Evolutionary conservation across 2,113 vertebrate species (phyloP).

Genomic region (Morone saxatilis): DNA sequence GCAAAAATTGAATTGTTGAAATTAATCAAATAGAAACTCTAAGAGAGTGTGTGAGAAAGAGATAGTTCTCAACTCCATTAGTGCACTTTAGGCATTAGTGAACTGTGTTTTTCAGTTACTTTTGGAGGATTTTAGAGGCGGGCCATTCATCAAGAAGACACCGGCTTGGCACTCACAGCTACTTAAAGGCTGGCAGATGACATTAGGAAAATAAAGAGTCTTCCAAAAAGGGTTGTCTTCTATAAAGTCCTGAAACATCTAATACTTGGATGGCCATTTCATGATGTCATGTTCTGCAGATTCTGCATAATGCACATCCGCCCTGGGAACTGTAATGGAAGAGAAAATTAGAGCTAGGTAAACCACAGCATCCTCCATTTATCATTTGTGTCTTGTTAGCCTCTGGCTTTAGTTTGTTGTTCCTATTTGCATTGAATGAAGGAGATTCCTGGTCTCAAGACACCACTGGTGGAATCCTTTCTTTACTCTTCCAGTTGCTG

Average conservation of each 20-base stretch:
- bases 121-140: constrained; percentile 65
- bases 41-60: constrained; percentile 48
- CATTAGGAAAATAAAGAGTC: constrained; percentile 54
- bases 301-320: constrained; percentile 19
- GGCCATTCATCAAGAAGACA: constrained; percentile 70
- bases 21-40: constrained; percentile 67
- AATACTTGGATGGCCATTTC: constrained; percentile 28
- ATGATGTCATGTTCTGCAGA: constrained; percentile 50
- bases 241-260: constrained; percentile 20
- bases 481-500: constrained; percentile 39
- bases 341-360: constrained; percentile 20
- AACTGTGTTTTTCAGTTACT: constrained; percentile 73
- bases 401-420: constrained; percentile 45
- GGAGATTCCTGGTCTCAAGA: constrained; percentile 60
- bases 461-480: constrained; percentile 52
- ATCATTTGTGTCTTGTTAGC: constrained; percentile 39
- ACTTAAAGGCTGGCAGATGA: constrained; percentile 43
- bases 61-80: constrained; percentile 73
- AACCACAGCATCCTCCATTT: constrained; percentile 26
- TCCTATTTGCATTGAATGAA: constrained; percentile 42
- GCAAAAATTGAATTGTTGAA: constrained; percentile 65
- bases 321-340: constrained; percentile 31
- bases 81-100: constrained; percentile 68
- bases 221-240: constrained; percentile 30
- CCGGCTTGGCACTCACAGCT: constrained; percentile 60